Percentiles rank a stretch among this genome's conserved stretches.
These are phyloP conservation scores for Chelonus insularis DNA, from an alignment of 1,140 invertebrate species.

Conservation along the genomic window DNA sequence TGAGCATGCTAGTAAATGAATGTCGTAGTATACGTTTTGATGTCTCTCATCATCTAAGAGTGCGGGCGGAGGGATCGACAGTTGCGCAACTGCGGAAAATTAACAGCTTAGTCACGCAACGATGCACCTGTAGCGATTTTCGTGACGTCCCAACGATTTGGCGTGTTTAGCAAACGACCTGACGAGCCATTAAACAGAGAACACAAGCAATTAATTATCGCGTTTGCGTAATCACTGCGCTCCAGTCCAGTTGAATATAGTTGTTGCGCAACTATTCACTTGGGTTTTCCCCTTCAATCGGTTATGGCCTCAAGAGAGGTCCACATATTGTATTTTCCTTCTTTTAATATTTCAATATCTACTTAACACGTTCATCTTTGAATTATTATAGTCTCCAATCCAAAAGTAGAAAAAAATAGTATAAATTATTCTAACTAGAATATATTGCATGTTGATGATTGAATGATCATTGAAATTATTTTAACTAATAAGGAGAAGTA, in stretches of 20 bases:
- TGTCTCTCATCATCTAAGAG: not conserved
- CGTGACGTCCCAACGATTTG: conserved; percentile 46
- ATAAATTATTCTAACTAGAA: too few relatives aligned
- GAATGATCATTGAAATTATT: too few relatives aligned
- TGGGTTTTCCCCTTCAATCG: conserved; percentile 16
- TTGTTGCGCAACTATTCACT: conserved; percentile 7
- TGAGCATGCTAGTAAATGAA: not conserved
- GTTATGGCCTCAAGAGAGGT: conserved; percentile 4
- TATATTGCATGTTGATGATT: too few relatives aligned
- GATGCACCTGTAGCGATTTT: conserved; percentile 47
- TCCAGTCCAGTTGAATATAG: not conserved
- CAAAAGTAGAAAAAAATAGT: too few relatives aligned
- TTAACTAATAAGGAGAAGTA: too few relatives aligned
- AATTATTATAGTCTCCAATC: too few relatives aligned
- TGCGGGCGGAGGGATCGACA: not conserved
- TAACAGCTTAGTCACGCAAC: conserved; percentile 44
- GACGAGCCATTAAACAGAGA: conserved; percentile 52
- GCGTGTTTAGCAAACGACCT: conserved; percentile 49
- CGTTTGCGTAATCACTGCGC: conserved; percentile 50
- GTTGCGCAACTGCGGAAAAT: conserved; percentile 36
- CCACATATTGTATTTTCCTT: too few relatives aligned
- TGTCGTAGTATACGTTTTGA: not conserved
- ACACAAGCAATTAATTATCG: conserved; percentile 54
- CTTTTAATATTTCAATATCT: too few relatives aligned
- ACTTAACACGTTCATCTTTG: too few relatives aligned